Evolutionary conservation across 2,797 vertebrate species (phyloP).

Genomic region (Diglossa cyanea): DNA sequence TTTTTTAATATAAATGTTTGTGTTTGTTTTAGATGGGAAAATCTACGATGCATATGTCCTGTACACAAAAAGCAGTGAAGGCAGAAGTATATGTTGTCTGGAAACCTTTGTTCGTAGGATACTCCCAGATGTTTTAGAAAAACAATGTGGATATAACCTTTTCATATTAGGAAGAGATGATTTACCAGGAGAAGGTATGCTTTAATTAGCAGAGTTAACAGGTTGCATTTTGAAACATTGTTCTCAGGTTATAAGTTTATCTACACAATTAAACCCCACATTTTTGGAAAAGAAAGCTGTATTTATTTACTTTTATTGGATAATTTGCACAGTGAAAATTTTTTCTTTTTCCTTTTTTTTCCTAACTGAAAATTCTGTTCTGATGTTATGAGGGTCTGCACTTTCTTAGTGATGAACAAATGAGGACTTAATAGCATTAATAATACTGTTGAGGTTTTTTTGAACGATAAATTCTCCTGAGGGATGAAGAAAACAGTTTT

Average conservation of each 20-base stretch:
- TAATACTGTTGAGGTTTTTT: background rate
- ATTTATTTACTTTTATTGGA: background rate
- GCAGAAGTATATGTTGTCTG: slow-evolving; percentile 38
- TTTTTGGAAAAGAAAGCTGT: background rate
- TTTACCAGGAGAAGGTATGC: slow-evolving; percentile 85
- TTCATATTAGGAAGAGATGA: slow-evolving; percentile 89
- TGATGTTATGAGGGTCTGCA: background rate
- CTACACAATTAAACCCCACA: background rate
- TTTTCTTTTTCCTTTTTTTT: background rate
- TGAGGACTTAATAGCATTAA: background rate
- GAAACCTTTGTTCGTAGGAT: slow-evolving; percentile 76
- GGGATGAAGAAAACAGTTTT: background rate
- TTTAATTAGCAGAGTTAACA: background rate
- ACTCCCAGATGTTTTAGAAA: slow-evolving; percentile 86
- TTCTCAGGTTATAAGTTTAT: background rate
- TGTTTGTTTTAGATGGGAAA: slow-evolving; percentile 73
- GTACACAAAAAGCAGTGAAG: slow-evolving; percentile 69
- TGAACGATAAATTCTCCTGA: background rate
- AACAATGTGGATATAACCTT: slow-evolving; percentile 84
- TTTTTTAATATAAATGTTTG: background rate
- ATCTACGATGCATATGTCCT: slow-evolving; percentile 81
- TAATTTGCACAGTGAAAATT: background rate
- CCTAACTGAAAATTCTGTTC: background rate
- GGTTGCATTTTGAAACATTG: background rate
- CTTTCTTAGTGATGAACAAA: background rate